Percentiles rank a stretch among this genome's conserved stretches.
phyloP scores from a whole-genome alignment of 2,113 vertebrate genomes.

The Peromyscus leucopus region DNA sequence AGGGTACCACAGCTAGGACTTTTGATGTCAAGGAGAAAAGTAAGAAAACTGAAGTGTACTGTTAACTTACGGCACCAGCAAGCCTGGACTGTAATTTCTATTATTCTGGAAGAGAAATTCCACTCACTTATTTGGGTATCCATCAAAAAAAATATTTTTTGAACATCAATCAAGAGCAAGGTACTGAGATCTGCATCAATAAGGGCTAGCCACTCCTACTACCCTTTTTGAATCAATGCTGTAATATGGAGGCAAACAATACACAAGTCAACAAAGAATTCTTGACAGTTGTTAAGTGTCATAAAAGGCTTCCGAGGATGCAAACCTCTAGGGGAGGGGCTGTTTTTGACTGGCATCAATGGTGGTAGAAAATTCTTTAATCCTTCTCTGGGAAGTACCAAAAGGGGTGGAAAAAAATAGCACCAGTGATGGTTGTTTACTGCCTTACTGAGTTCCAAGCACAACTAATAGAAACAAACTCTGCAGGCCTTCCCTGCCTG shows the following conservation, averaged over 20 bases:
- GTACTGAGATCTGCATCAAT: neutral
- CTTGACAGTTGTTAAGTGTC: neutral
- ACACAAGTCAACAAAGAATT: conserved; percentile 26
- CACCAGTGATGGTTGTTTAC: conserved; percentile 41
- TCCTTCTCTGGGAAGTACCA: conserved; percentile 53
- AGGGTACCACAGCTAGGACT: neutral
- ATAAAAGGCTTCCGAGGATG: neutral
- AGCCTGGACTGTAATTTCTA: conserved; percentile 2
- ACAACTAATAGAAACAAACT: conserved; percentile 60
- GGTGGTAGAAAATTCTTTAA: neutral
- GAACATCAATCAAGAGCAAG: neutral
- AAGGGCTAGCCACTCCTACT: neutral
- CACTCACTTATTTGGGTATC: neutral
- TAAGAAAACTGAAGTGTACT: conserved; percentile 49
- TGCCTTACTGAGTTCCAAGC: conserved; percentile 61
- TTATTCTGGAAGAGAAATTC: neutral
- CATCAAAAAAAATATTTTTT: neutral
- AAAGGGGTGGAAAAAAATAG: neutral
- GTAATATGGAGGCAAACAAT: neutral
- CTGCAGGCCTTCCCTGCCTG: conserved; percentile 41
- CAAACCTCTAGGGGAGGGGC: neutral
- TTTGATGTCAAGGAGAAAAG: conserved; percentile 46
- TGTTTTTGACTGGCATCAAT: conserved; percentile 1
- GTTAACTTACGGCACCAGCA: neutral
- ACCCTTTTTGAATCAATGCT: neutral